Evolutionary conservation across 2,113 vertebrate species (phyloP), one percentile per base, ranked within the genome.

Genomic region (Thalassoma bifasciatum): DNA sequence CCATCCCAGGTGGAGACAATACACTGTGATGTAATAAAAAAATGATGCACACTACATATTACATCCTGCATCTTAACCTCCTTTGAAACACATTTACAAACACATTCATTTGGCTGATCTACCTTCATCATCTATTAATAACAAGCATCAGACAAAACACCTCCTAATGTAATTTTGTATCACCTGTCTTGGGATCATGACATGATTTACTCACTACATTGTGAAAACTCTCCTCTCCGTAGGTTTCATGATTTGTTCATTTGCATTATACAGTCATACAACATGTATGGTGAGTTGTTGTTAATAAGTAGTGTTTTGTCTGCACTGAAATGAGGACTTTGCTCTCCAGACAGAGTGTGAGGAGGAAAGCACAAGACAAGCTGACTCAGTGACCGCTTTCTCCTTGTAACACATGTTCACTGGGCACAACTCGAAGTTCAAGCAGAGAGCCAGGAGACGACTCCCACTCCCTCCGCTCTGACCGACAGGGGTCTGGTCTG

Each of bases 391-490:
- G 52, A 66, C 68, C 37, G 66, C 22, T 56, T 74, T 88, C 72
- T 77, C 81, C 79, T 82, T 83, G 75, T 37, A 84, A 75, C 82
- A 77, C 79, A 80, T 76, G 81, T 61, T 84, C 75, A 84, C 60
- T 46, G 69, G 70, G 64, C 63, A 68, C 58, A 47, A 72, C 61
- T 56, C 42, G 63, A 11, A 40, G 40, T 26, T 40, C n/a, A 10
- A 22, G 46, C 57, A 53, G 62, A 34, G 42, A 36, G 69, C 59
- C 59, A 63, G 52, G 6, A 66, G 26, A 71, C 49, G 34, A 14
- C 60, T 19, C 12, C 26, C 30, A 34, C 22, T 42, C 64, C 42
- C 42, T 26, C 46, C 66, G 46, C 68, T 79, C 59, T 37, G 3
- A 30, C 30, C 6, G 49, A 30, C 44, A 65, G 24, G 64, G 61